Conservation (phyloP, 2,888 invertebrate genomes). For the Urechis unicinctus region DNA sequence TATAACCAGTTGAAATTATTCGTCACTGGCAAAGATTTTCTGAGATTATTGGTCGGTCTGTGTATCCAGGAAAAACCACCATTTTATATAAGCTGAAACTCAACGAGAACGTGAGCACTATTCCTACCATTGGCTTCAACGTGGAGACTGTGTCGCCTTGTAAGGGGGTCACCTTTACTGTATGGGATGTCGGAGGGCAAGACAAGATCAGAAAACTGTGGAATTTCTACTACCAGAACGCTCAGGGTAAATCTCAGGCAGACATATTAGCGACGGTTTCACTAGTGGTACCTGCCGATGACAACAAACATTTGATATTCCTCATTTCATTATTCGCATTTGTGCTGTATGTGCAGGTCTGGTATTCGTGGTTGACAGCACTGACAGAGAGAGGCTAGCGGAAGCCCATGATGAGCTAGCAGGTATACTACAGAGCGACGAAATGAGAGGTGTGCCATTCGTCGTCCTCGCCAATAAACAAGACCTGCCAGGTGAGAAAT, state of each 20-base stretch:
- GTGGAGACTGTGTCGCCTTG: conserved; percentile 43
- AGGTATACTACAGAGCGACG: conserved; percentile 29
- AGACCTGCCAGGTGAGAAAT: conserved; percentile 31
- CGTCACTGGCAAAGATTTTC: too few relatives aligned
- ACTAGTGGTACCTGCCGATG: too few relatives aligned
- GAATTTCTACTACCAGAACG: conserved; percentile 43
- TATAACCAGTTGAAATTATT: too few relatives aligned
- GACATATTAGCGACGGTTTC: too few relatives aligned
- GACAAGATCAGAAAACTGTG: conserved; percentile 42
- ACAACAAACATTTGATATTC: not conserved
- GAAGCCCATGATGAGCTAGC: conserved; percentile 43
- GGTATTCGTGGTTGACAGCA: conserved; percentile 41
- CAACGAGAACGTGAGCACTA: conserved; percentile 41
- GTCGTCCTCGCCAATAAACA: conserved; percentile 50
- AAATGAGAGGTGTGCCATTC: conserved; percentile 44
- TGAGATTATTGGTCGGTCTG: too few relatives aligned
- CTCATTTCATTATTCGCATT: not conserved
- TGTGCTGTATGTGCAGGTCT: conserved; percentile 6
- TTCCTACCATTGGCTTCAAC: conserved; percentile 49
- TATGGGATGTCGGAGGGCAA: conserved; percentile 51
- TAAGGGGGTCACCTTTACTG: conserved; percentile 44
- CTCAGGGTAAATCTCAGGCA: too few relatives aligned
- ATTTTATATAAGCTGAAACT: conserved; percentile 47
- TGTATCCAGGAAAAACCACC: conserved; percentile 45
- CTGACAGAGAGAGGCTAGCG: conserved; percentile 33